Conservation (phyloP, 2,888 invertebrate genomes). For the Rhyacophila evoluta region DNA sequence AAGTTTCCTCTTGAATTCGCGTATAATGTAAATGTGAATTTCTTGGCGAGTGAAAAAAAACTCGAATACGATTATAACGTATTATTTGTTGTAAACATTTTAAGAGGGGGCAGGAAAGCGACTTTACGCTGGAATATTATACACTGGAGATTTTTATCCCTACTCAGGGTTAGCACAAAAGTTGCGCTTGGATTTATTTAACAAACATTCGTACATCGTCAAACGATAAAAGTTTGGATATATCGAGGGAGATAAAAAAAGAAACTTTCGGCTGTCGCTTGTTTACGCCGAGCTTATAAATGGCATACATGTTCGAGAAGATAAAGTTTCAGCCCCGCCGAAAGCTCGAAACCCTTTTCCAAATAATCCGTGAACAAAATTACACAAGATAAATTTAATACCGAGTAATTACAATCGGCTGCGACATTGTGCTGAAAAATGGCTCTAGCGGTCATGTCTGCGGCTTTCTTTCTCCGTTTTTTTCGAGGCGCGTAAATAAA, state of each 20-base stretch:
- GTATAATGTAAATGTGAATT: conserved; percentile 4
- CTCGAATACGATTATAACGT: conserved; percentile 16
- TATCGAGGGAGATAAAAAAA: conserved; percentile 38
- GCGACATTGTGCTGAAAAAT: conserved; percentile 8
- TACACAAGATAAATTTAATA: conserved; percentile 24
- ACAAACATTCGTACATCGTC: conserved; percentile 49
- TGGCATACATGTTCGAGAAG: conserved; percentile 27
- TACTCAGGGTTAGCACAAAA: conserved; percentile 25
- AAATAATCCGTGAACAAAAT: conserved; percentile 24
- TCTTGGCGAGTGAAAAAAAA: background rate
- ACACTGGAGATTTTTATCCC: conserved; percentile 25
- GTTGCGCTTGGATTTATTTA: conserved; percentile 44
- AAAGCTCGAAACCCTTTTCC: conserved; percentile 19
- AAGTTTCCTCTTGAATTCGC: background rate
- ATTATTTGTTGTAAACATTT: conserved; percentile 19
- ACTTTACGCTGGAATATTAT: conserved; percentile 22
- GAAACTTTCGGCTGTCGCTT: conserved; percentile 13
- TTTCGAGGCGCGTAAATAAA: too few relatives aligned
- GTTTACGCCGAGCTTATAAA: conserved; percentile 34
- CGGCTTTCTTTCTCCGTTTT: background rate
- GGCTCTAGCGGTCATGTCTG: conserved; percentile 1
- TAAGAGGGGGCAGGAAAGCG: conserved; percentile 4
- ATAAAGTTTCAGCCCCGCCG: conserved; percentile 9
- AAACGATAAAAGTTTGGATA: conserved; percentile 46
- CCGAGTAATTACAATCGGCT: conserved; percentile 24